Evolutionary conservation across 2,888 invertebrate species (phyloP).

Genomic region (Aphidius colemani): DNA sequence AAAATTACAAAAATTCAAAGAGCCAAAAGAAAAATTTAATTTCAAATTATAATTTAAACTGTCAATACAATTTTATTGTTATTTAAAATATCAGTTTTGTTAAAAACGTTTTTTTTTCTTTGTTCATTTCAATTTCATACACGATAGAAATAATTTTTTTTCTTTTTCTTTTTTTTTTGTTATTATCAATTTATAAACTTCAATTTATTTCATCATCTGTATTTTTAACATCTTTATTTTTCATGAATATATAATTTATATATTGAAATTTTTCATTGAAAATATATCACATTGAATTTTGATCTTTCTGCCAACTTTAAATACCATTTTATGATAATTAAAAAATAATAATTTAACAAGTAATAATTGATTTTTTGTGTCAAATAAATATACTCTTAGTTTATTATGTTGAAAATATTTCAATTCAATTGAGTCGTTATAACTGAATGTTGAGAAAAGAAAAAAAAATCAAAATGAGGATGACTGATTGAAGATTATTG

Average conservation of each 20-base stretch:
- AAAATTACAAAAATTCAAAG: too few species aligned
- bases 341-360: not conserved
- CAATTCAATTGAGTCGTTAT: slow-evolving; percentile 14
- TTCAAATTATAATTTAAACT: too few species aligned
- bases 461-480: slow-evolving; percentile 31
- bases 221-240: not conserved
- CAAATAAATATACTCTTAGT: not conserved
- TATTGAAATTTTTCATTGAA: not conserved
- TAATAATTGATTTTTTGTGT: slow-evolving; percentile 2
- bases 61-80: too few species aligned
- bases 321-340: not conserved
- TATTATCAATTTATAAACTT: too few species aligned
- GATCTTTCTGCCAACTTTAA: not conserved
- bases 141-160: too few species aligned
- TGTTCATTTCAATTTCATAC: too few species aligned
- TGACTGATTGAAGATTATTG: slow-evolving; percentile 32
- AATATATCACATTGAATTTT: not conserved
- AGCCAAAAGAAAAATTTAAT: too few species aligned
- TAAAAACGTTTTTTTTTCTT: too few species aligned
- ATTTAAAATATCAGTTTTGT: too few species aligned
- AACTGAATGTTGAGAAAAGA: slow-evolving; percentile 26
- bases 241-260: not conserved
- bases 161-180: too few species aligned
- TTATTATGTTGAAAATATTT: not conserved
- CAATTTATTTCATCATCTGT: not conserved